These are phyloP conservation scores for Colletes latitarsis DNA, from an alignment of 1,140 invertebrate genomes.

Conservation along the genomic window DNA sequence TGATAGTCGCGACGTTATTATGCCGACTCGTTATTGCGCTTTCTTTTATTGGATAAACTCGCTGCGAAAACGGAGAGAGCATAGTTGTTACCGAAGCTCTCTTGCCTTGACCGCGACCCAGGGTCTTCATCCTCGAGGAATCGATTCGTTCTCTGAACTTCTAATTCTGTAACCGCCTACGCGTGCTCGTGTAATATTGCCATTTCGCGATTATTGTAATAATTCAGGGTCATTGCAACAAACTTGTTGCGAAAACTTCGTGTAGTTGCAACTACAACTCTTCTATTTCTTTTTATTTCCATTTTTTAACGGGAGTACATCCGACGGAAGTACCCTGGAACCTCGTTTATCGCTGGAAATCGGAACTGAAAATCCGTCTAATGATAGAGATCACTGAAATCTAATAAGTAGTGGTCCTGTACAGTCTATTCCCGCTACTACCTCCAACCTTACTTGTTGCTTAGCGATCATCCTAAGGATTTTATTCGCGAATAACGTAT, in stretches of 20 bases:
- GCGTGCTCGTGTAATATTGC: conserved; percentile 32
- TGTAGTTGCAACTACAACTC: too few species aligned
- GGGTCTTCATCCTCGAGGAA: conserved; percentile 70
- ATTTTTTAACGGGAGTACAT: too few species aligned
- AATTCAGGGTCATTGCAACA: conserved; percentile 46
- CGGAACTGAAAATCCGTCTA: too few species aligned
- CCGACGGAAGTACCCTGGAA: too few species aligned
- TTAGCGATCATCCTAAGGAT: too few species aligned
- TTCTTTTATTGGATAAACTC: conserved; percentile 53
- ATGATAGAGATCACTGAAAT: too few species aligned
- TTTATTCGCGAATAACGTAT: too few species aligned
- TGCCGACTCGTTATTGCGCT: conserved; percentile 9
- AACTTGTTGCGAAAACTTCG: conserved; percentile 49
- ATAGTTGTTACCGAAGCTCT: conserved; percentile 51
- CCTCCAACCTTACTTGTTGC: too few species aligned
- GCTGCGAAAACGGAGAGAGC: conserved; percentile 46
- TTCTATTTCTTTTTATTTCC: too few species aligned
- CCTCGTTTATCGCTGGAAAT: too few species aligned
- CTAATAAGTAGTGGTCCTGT: too few species aligned
- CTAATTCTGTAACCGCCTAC: conserved; percentile 59
- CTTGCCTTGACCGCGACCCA: conserved; percentile 77
- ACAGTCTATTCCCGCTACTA: too few species aligned
- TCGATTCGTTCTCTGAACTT: conserved; percentile 69
- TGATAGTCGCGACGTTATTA: conserved; percentile 34
- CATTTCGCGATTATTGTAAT: conserved; percentile 43